Evolutionary conservation across 2,888 invertebrate genomes (phyloP).

Genomic region (Tachina grossa): DNA sequence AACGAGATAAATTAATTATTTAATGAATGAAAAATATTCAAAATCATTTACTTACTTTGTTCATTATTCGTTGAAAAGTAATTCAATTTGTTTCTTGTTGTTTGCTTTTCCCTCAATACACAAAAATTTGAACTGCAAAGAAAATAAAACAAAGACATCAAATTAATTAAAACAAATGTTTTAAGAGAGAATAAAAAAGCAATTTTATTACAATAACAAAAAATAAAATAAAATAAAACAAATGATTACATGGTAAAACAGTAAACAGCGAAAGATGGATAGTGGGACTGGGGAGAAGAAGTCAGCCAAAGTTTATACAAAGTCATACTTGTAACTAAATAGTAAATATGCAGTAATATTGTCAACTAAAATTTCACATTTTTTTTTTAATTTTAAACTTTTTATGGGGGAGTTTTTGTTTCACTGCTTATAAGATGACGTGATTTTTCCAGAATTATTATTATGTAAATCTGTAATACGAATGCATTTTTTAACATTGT

Average conservation of each 20-base stretch:
- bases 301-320: not conserved
- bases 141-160: conserved; percentile 20
- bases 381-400: not conserved
- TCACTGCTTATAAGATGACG: conserved; percentile 11
- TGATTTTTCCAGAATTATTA: conserved; percentile 20
- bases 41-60: conserved; percentile 45
- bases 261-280: not conserved
- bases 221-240: not conserved
- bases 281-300: not conserved
- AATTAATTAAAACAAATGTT: conserved; percentile 48
- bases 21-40: conserved; percentile 27
- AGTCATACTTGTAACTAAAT: not conserved
- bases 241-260: not conserved
- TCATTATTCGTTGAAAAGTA: conserved; percentile 8
- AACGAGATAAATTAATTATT: conserved; percentile 20
- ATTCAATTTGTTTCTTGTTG: not conserved
- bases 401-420: not conserved
- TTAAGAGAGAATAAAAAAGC: conserved; percentile 2
- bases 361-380: not conserved
- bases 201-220: conserved; percentile 43
- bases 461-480: not conserved
- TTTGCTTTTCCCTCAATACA: not conserved
- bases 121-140: conserved; percentile 46
- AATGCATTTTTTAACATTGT: not conserved
- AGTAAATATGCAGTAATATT: not conserved